Conservation (phyloP, 1,140 invertebrate genomes). For the Drosophila prosaltans region DNA sequence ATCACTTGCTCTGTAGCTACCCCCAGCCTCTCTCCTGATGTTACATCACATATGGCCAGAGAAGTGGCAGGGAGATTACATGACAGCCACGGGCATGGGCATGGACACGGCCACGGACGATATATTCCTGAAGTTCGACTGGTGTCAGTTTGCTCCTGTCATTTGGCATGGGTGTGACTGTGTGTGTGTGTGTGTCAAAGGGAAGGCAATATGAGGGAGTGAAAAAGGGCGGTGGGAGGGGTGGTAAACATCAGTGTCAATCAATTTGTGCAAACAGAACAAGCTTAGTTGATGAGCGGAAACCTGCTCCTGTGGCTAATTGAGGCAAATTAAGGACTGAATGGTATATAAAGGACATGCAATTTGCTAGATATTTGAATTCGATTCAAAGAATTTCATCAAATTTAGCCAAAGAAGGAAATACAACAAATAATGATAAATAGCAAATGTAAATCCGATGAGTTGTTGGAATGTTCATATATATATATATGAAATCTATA, state of each 20-base stretch:
- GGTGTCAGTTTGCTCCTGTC: constrained; percentile 73
- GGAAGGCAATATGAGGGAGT: background rate
- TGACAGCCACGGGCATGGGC: constrained; percentile 35
- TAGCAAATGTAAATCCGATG: too few relatives aligned
- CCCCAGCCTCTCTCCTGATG: constrained; percentile 7
- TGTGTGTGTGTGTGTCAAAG: background rate
- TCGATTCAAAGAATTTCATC: background rate
- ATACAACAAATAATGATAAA: too few relatives aligned
- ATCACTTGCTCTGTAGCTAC: background rate
- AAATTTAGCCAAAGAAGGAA: background rate
- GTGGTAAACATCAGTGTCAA: constrained; percentile 63
- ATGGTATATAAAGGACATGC: background rate
- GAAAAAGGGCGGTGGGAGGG: background rate
- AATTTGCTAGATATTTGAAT: background rate
- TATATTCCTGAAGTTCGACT: constrained; percentile 52
- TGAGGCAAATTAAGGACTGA: constrained; percentile 31
- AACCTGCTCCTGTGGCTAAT: constrained; percentile 62
- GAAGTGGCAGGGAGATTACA: background rate
- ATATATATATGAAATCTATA: too few relatives aligned
- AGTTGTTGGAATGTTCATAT: background rate
- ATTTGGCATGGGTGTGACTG: constrained; percentile 15
- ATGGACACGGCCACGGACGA: constrained; percentile 7
- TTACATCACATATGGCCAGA: constrained; percentile 32
- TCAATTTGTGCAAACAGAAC: constrained; percentile 68
- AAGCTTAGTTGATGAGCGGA: constrained; percentile 56